Conservation (phyloP, 2,797 vertebrate genomes). For the Gambelia wislizenii region DNA sequence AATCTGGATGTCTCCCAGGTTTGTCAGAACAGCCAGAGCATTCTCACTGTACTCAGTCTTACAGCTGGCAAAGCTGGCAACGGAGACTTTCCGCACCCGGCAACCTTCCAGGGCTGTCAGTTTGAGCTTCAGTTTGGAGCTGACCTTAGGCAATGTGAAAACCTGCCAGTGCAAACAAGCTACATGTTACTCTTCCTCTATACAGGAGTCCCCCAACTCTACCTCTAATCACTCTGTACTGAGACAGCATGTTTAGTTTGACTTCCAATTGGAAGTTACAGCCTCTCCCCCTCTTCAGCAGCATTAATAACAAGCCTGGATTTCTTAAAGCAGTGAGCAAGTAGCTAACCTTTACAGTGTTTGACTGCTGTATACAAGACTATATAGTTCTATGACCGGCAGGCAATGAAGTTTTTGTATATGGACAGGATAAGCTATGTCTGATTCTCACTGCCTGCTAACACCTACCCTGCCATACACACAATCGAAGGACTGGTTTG, state of each 20-base stretch:
- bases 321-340: neutral
- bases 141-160: slow-evolving; percentile 95
- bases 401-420: neutral
- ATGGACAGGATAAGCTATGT: neutral
- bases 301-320: neutral
- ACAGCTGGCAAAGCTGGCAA: slow-evolving; percentile 92
- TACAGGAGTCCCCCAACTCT: neutral
- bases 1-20: slow-evolving; percentile 94
- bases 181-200: neutral
- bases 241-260: neutral
- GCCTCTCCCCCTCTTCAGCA: neutral
- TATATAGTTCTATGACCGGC: neutral
- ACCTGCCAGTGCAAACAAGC: slow-evolving; percentile 79
- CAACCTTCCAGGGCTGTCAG: slow-evolving; percentile 95
- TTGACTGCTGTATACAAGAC: neutral
- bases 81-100: slow-evolving; percentile 89
- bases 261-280: neutral
- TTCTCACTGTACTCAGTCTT: slow-evolving; percentile 90
- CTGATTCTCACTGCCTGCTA: neutral
- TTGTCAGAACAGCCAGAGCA: slow-evolving; percentile 91
- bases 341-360: neutral
- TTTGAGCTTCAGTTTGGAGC: slow-evolving; percentile 94
- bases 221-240: neutral
- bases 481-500: neutral
- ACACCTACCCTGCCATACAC: no score